Percentiles rank a stretch among this genome's conserved stretches.
These are phyloP conservation scores for Trogon surrucura DNA, from an alignment of 2,113 vertebrate genomes.

Conservation along the genomic window DNA sequence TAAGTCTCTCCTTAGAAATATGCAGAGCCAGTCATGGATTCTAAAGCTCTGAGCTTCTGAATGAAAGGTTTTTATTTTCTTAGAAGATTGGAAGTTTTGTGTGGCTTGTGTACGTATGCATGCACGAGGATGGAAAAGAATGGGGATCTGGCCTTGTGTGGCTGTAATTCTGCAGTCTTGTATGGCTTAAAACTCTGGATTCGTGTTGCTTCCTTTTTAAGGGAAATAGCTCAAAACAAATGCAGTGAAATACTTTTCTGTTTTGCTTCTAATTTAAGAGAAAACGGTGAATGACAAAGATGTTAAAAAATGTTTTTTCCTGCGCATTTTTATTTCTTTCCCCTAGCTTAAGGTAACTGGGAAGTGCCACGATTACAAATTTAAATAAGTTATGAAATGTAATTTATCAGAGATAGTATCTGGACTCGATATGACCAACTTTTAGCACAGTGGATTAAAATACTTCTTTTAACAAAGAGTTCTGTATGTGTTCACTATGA, in stretches of 20 bases:
- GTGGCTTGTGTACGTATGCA: rapidly evolving
- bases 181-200: neutral
- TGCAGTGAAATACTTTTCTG: neutral
- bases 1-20: neutral
- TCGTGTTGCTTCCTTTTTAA: neutral
- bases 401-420: neutral
- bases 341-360: neutral
- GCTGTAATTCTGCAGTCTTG: neutral
- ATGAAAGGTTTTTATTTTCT: neutral
- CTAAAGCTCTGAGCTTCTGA: neutral
- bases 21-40: neutral
- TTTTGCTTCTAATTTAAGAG: neutral
- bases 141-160: neutral
- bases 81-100: neutral
- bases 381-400: neutral
- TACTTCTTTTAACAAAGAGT: neutral
- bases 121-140: rapidly evolving
- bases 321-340: neutral
- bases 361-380: neutral
- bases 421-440: neutral
- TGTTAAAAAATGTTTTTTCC: neutral
- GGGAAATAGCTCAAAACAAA: neutral
- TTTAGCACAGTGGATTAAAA: neutral
- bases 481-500: neutral
- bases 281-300: neutral